Evolutionary conservation across 2,888 invertebrate genomes (phyloP).

Genomic region (Stenodema calcarata): DNA sequence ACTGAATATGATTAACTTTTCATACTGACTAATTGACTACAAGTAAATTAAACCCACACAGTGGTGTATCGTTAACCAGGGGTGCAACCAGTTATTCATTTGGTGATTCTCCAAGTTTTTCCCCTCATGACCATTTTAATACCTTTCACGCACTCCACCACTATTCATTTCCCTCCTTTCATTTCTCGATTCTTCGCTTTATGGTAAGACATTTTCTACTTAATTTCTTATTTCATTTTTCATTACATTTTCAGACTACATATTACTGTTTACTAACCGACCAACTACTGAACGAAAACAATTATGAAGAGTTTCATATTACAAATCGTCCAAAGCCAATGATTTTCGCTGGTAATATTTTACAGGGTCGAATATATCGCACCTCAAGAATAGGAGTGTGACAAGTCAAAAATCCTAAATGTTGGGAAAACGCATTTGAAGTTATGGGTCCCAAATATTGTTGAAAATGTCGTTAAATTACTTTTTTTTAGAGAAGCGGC

Average conservation of each 20-base stretch:
- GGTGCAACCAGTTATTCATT: neutral
- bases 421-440: no score
- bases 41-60: neutral
- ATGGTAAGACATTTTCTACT: slow-evolving; percentile 8
- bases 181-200: neutral
- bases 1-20: neutral
- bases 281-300: no score
- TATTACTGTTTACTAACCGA: neutral
- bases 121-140: neutral
- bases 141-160: neutral
- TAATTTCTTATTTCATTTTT: neutral
- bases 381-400: no score
- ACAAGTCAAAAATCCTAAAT: no score
- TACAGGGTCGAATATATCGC: no score
- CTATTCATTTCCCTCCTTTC: neutral
- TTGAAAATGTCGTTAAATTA: no score
- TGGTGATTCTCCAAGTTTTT: neutral
- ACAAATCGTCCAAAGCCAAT: no score
- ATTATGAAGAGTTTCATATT: no score
- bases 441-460: no score
- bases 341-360: no score
- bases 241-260: neutral
- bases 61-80: neutral
- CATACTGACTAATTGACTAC: neutral
- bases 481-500: no score